Percentiles rank a stretch among this genome's conserved stretches.
Conservation (phyloP, 2,113 vertebrate genomes). For the Terrapene triunguis region DNA sequence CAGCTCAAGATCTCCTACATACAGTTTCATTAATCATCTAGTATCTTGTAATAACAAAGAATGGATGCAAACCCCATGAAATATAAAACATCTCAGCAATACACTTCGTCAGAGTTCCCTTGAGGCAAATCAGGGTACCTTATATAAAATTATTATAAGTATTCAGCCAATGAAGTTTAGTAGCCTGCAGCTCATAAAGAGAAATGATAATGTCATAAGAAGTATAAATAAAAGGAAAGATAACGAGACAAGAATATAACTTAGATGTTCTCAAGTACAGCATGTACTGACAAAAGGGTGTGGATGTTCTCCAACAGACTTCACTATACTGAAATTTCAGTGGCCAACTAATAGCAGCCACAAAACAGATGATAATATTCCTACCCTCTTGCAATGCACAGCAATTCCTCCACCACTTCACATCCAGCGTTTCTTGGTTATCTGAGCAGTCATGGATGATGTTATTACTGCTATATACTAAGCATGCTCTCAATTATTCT, state of each 20-base stretch:
- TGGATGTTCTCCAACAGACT: not conserved
- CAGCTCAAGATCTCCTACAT: not conserved
- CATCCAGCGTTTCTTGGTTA: not conserved
- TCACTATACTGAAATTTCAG: not conserved
- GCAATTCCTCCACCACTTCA: not conserved
- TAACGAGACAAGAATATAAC: not conserved
- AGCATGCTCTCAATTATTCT: not conserved
- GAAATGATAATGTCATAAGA: not conserved
- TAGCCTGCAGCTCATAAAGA: constrained; percentile 27
- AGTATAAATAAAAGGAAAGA: not conserved
- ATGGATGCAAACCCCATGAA: not conserved
- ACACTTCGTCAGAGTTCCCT: not conserved
- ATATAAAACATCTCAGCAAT: not conserved
- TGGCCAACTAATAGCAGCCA: not conserved
- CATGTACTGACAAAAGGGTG: not conserved
- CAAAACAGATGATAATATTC: not conserved
- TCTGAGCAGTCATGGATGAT: not conserved
- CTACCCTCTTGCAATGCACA: not conserved
- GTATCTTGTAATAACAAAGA: not conserved
- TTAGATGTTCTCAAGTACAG: not conserved
- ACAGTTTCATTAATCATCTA: not conserved
- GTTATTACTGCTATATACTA: not conserved
- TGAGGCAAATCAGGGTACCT: not conserved
- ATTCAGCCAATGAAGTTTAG: not conserved
- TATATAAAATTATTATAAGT: not conserved